Conservation (phyloP, 2,113 vertebrate species). For the Melanerpes aurifrons region DNA sequence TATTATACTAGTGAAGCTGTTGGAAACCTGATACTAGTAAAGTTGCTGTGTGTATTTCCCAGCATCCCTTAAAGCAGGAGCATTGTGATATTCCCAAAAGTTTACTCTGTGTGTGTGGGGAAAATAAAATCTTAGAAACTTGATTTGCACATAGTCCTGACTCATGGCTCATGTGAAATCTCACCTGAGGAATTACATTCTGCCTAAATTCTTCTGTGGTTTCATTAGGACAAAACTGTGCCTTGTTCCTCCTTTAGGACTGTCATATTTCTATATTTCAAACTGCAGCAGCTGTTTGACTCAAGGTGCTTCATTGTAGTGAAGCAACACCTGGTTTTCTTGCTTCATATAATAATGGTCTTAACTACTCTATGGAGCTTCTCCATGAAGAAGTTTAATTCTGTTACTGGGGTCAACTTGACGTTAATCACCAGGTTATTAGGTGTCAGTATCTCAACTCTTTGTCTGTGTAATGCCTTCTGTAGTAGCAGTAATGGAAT, state of each 20-base stretch:
- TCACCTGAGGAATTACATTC: neutral
- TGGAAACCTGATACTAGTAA: accelerated
- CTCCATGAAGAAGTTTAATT: neutral
- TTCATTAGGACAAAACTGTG: neutral
- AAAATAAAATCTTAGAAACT: neutral
- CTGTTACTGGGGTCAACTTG: neutral
- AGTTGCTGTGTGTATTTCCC: accelerated
- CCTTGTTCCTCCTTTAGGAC: neutral
- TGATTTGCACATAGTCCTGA: neutral
- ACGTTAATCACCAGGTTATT: neutral
- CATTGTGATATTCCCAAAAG: neutral
- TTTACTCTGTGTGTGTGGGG: neutral
- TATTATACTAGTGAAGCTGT: neutral
- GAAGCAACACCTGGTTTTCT: neutral
- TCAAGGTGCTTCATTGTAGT: neutral
- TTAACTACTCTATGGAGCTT: neutral
- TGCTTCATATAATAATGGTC: neutral
- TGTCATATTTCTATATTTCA: neutral
- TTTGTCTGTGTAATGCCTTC: neutral
- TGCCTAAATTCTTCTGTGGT: neutral
- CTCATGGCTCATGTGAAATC: accelerated
- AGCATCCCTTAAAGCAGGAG: neutral
- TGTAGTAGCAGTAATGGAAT: neutral
- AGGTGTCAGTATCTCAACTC: neutral
- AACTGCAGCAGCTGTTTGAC: neutral